These are phyloP conservation scores for Monomorium pharaonis DNA, from an alignment of 1,140 invertebrate species.

Conservation along the genomic window DNA sequence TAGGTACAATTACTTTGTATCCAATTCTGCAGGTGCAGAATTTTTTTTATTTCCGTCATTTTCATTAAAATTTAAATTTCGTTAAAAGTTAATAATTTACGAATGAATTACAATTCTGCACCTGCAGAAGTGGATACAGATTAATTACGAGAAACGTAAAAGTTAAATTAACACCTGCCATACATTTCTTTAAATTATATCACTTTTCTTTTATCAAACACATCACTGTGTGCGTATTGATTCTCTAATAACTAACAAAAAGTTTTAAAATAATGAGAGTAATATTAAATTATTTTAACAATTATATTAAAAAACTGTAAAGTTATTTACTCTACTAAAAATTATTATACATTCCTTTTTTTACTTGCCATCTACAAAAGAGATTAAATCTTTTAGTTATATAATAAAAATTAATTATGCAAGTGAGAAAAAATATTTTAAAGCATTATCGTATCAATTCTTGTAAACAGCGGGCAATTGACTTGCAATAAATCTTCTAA, in stretches of 20 bases:
- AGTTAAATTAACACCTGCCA: background rate
- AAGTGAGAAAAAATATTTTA: too few relatives aligned
- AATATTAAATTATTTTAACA: background rate
- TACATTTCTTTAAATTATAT: background rate
- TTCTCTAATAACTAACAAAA: background rate
- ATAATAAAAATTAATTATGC: too few relatives aligned
- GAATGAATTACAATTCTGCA: background rate
- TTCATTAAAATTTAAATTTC: background rate
- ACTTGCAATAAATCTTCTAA: too few relatives aligned
- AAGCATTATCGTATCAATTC: too few relatives aligned
- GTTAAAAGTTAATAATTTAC: conserved; percentile 1
- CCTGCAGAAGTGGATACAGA: background rate
- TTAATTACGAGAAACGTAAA: background rate
- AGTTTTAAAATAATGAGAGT: background rate
- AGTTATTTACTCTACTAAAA: too few relatives aligned
- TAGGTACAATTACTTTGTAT: conserved; percentile 2
- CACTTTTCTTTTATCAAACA: background rate
- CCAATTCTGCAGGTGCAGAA: conserved; percentile 19
- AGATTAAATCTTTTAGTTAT: too few relatives aligned
- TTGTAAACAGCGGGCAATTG: too few relatives aligned
- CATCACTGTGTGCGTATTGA: background rate
- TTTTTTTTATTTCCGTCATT: background rate
- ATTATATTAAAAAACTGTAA: too few relatives aligned
- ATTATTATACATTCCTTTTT: too few relatives aligned
- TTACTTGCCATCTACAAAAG: too few relatives aligned